These are phyloP conservation scores for Beris chalybata DNA, from an alignment of 2,888 invertebrate genomes.

Conservation along the genomic window DNA sequence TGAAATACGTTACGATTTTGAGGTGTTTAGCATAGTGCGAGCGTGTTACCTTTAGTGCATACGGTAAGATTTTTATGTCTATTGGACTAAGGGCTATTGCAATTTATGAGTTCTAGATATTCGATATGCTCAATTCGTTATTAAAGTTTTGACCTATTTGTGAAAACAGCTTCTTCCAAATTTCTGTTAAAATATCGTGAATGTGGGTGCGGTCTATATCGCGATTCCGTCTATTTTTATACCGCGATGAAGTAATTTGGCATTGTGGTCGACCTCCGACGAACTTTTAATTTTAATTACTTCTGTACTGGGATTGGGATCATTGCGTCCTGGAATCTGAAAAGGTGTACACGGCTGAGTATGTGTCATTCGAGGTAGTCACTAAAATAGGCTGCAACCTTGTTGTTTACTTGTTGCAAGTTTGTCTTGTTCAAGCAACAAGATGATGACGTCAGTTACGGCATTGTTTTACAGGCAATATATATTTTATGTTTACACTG, in stretches of 20 bases:
- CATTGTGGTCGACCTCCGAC: constrained; percentile 4
- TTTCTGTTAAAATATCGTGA: neutral
- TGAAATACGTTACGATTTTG: no score
- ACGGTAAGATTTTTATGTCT: no score
- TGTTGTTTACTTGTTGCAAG: constrained; percentile 7
- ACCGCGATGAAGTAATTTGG: constrained; percentile 28
- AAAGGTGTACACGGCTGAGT: neutral
- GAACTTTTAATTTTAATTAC: neutral
- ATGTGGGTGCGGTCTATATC: constrained; percentile 29
- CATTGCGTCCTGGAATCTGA: no score
- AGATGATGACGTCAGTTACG: constrained; percentile 11
- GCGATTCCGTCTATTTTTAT: constrained; percentile 16
- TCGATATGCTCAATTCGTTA: no score
- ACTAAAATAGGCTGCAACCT: constrained; percentile 11
- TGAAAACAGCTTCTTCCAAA: no score
- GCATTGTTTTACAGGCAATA: neutral
- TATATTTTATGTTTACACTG: neutral
- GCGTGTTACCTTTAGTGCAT: no score
- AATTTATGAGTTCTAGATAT: no score
- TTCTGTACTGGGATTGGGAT: no score
- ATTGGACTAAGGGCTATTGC: no score
- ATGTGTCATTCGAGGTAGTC: constrained; percentile 8
- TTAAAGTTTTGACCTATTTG: no score
- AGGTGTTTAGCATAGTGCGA: no score
- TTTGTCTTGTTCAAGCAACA: neutral